Conservation (phyloP, 2,797 vertebrate genomes). For the Peromyscus nudipes region DNA sequence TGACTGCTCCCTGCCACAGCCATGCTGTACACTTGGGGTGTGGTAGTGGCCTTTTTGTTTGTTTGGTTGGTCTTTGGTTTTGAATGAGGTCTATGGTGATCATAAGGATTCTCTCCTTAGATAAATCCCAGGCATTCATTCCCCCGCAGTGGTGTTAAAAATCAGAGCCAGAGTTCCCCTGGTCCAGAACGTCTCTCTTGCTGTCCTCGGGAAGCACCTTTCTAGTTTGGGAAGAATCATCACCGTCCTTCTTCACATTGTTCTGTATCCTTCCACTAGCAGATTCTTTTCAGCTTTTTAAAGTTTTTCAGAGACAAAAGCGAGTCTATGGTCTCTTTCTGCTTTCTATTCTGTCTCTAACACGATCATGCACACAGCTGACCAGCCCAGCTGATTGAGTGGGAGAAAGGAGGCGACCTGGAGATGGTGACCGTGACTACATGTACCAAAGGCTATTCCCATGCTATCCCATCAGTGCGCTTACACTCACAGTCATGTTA, state of each 20-base stretch:
- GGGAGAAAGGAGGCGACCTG: neutral
- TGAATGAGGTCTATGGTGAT: neutral
- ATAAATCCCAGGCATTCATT: neutral
- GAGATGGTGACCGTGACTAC: neutral
- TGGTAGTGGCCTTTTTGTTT: neutral
- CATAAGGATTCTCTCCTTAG: neutral
- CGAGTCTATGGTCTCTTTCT: neutral
- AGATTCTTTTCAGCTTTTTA: neutral
- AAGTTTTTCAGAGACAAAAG: constrained; percentile 47
- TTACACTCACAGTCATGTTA: too few relatives aligned
- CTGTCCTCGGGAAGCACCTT: neutral
- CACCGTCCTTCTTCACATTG: neutral
- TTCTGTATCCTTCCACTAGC: neutral
- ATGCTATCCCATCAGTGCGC: neutral
- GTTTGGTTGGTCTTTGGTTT: neutral
- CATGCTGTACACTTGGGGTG: neutral
- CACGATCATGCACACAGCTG: neutral
- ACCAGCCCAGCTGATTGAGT: neutral
- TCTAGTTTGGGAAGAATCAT: neutral
- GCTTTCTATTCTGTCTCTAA: neutral
- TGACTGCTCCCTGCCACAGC: neutral
- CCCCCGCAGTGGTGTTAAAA: neutral
- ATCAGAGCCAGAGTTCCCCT: neutral
- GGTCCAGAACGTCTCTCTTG: neutral
- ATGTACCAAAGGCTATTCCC: neutral